A percentile compares a stretch with the other conserved stretches of the same genome.
phyloP scores from a whole-genome alignment of 1,140 invertebrate species.

The Chrysopa pallens region DNA sequence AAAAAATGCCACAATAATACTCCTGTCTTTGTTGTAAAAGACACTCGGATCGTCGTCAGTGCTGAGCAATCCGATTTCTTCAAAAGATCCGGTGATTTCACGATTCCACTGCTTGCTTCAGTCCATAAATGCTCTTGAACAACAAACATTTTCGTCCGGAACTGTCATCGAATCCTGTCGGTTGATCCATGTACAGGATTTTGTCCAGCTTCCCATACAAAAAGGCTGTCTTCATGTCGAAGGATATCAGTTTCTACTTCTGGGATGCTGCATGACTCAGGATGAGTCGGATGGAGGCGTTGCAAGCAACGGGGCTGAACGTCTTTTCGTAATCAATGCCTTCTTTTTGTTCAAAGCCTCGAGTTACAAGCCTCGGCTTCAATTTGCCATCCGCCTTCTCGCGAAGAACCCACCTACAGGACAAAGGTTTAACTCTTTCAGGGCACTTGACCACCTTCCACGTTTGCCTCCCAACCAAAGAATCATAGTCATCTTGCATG shows the following conservation, averaged over 20 bases:
- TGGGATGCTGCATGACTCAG: neutral
- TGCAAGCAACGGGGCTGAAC: constrained; percentile 3
- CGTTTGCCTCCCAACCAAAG: constrained; percentile 17
- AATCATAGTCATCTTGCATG: constrained; percentile 18
- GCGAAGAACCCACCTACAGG: constrained; percentile 16
- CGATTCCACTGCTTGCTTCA: neutral
- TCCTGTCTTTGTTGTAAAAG: neutral
- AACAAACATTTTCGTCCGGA: neutral
- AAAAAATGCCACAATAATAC: constrained; percentile 7
- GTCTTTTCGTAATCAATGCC: constrained; percentile 16
- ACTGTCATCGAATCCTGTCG: constrained; percentile 8
- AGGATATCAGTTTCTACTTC: constrained; percentile 9
- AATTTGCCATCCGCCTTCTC: constrained; percentile 10
- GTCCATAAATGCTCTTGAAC: neutral
- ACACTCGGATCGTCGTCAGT: neutral
- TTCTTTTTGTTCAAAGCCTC: constrained; percentile 15
- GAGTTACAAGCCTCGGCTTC: constrained; percentile 16
- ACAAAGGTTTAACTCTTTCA: constrained; percentile 10
- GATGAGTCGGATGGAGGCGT: neutral
- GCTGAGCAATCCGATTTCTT: neutral
- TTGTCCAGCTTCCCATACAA: constrained; percentile 13
- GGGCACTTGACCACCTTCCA: constrained; percentile 17
- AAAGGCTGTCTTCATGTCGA: constrained; percentile 18
- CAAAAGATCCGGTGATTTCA: neutral
- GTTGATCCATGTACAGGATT: constrained; percentile 13